phyloP scores from a whole-genome alignment of 92 coral and sea anemone species.

The Siderastrea siderea region DNA sequence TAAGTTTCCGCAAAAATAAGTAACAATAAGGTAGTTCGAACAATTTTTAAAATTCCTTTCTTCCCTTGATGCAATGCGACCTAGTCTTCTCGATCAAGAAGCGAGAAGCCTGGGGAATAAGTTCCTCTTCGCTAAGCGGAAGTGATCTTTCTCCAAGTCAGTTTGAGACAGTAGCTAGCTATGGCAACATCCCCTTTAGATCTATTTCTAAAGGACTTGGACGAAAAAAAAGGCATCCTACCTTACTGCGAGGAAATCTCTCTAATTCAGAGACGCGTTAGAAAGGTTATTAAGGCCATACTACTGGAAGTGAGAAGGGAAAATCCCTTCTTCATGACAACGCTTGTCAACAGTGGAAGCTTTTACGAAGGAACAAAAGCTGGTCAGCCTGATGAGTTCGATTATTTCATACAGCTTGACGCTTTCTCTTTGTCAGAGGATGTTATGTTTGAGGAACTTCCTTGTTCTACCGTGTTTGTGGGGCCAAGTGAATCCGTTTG shows the following conservation, averaged over 20 bases:
- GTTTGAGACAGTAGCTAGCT: no score
- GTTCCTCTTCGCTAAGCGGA: no score
- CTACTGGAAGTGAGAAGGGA: slow-evolving; percentile 8
- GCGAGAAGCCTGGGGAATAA: no score
- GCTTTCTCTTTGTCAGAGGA: slow-evolving; percentile 37
- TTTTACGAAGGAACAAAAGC: slow-evolving; percentile 63
- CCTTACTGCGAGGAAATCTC: slow-evolving; percentile 7
- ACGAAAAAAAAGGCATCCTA: slow-evolving; percentile 5
- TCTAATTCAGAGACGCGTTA: slow-evolving; percentile 12
- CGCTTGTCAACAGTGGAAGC: slow-evolving; percentile 56
- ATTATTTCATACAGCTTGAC: slow-evolving; percentile 50
- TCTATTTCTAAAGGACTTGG: neutral
- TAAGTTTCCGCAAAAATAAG: no score
- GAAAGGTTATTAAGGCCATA: slow-evolving; percentile 23
- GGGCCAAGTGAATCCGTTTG: neutral
- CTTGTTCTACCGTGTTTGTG: neutral
- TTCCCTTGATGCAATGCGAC: no score
- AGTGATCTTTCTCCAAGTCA: no score
- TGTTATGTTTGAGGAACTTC: neutral
- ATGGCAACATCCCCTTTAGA: neutral
- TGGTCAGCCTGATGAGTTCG: slow-evolving; percentile 69
- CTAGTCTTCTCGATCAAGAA: no score
- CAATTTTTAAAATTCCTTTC: no score
- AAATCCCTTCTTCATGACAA: slow-evolving; percentile 37
- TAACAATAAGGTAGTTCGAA: no score